These are phyloP conservation scores for Sternarchorhynchus goeldii DNA, from an alignment of 2,797 vertebrate genomes.

Conservation along the genomic window DNA sequence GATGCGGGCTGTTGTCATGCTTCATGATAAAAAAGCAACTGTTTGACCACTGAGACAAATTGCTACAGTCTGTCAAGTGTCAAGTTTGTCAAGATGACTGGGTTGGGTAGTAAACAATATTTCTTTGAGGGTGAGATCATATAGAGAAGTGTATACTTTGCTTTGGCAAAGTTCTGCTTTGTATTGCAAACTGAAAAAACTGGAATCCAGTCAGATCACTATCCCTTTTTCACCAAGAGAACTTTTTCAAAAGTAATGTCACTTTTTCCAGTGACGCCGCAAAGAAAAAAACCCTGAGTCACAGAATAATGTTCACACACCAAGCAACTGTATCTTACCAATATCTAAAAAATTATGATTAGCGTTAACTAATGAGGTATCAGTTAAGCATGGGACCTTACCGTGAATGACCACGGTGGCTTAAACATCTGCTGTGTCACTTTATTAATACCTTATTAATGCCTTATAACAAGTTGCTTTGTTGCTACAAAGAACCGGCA, in stretches of 20 bases:
- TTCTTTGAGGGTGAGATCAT: conserved; percentile 14
- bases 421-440: background rate
- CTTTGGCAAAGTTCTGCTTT: conserved; percentile 7
- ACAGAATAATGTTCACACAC: conserved; percentile 1
- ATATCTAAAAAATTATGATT: background rate
- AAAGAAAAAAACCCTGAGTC: conserved; percentile 20
- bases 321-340: background rate
- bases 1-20: background rate
- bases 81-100: too few species aligned
- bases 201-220: background rate
- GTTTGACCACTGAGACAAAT: background rate
- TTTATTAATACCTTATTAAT: too few species aligned
- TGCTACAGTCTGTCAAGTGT: too few species aligned
- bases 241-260: conserved; percentile 35
- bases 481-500: background rate
- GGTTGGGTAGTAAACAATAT: too few species aligned
- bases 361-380: too few species aligned
- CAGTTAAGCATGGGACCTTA: background rate
- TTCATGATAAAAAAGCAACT: background rate
- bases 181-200: background rate
- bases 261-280: conserved; percentile 33
- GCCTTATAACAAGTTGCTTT: background rate
- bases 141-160: background rate
- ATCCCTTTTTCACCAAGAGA: conserved; percentile 5
- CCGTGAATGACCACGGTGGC: background rate